Percentiles rank a stretch among this genome's conserved stretches.
Conservation (phyloP, 2,888 invertebrate genomes). For the Drosophila robusta region DNA sequence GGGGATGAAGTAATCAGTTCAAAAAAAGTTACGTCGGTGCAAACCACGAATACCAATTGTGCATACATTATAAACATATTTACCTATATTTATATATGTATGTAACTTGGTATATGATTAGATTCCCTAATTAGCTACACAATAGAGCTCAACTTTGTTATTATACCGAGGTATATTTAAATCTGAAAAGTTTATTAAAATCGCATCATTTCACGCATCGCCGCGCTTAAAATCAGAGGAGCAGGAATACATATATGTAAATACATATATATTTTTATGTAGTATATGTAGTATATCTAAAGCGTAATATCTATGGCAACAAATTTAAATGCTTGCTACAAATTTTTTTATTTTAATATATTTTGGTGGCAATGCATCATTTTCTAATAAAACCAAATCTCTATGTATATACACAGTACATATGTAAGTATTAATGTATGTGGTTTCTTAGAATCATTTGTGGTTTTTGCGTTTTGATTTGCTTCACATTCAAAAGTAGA, state of each 20-base stretch:
- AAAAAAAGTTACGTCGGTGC: too few relatives aligned
- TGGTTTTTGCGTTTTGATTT: constrained; percentile 3
- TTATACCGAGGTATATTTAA: constrained; percentile 1
- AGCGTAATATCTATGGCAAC: constrained; percentile 11
- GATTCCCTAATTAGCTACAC: constrained; percentile 50
- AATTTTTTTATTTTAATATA: constrained; percentile 6
- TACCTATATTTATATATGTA: neutral
- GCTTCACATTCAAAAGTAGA: constrained; percentile 1
- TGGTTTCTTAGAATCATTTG: constrained; percentile 24
- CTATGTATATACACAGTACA: neutral
- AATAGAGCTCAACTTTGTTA: constrained; percentile 36
- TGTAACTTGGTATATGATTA: constrained; percentile 3
- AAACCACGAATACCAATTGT: too few relatives aligned
- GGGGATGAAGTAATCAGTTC: too few relatives aligned
- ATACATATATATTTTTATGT: neutral
- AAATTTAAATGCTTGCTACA: neutral
- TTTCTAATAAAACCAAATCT: constrained; percentile 24
- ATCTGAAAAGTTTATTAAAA: constrained; percentile 36
- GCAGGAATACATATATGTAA: neutral
- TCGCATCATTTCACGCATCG: constrained; percentile 56
- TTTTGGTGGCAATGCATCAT: constrained; percentile 41
- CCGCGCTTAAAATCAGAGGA: constrained; percentile 25
- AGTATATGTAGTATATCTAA: neutral
- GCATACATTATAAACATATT: too few relatives aligned
- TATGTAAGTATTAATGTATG: neutral